Base-by-base conservation (phyloP, 2,888 invertebrate species). In the Drosophila trichaetosa region DNA sequence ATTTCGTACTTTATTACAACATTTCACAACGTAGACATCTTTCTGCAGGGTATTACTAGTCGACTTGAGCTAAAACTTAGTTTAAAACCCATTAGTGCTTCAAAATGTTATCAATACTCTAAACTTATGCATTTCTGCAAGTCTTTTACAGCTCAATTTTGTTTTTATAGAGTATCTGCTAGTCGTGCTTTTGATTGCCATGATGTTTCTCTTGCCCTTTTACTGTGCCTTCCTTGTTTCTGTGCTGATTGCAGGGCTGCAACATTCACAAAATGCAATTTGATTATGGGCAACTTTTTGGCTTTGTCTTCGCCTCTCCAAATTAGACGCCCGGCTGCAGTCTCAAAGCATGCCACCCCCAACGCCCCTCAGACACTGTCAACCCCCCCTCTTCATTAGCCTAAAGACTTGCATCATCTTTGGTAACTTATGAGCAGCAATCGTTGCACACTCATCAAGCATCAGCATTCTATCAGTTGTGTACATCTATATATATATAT, bases 331-430 rank as follows among this genome's bases (percentile, higher is more conserved):
- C 16, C 46, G 46, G 46, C 46, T 24, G 4, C 69, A 76, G 79
- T 3, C 21, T 34, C 21, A 21, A 49, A 11, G 11, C 40, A 16
- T 16, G 40, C 10, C 24, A 29, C n/a, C 18, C 42, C 46, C 54
- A 31, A 29, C 49, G 1, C 16, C 24, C 27, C 27, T 24, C 24
- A 16, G 24, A 48, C 8, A 8, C 27, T 16, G 8, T 18, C 10
- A 16, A 2, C n/a, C 27, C 34, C 31, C 36, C 49, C 31, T 66
- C 69, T 87, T 89, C 85, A 86, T 86, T 86, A 89, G 85, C 73
- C 87, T 77, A 84, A 86, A 82, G 80, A 80, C 85, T 89, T 85
- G 85, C 88, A 76, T 80, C 88, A 87, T 80, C 82, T 74, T 84
- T 64, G 42, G 69, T 21, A 49, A 72, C 69, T 86, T 83, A 69